Base-by-base conservation (phyloP, 2,888 invertebrate genomes). In the Xylota sylvarum region DNA sequence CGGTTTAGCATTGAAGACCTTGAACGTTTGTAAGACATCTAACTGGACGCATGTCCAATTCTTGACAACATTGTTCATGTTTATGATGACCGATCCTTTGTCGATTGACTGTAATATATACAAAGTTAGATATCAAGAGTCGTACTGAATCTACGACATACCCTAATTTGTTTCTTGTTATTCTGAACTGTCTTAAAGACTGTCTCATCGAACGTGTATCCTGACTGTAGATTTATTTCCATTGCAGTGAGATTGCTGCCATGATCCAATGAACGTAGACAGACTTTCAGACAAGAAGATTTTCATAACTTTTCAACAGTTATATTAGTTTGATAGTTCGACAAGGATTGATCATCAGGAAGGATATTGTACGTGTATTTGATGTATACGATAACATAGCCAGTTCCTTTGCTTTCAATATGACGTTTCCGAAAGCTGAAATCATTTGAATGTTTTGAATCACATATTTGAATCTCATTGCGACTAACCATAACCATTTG, bases 401-500 rank as follows among this genome's bases (percentile, higher is more conserved):
- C 78, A 2, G n/a, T 4, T 4, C 78, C 78, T 30, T 32, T 40
- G 6, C 40, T 52, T 17, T 50, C 9, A 12, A 78, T 50, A 0
- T n/a, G 40, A 19, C 0, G 2, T 6, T 6, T 58, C 19, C 10
- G 30, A 17, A n/a, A 78, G 40, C 77, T 77, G 37, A 37, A 55
- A 65, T 1, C 4, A 27, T 6, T 12, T 5, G 55, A 19, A 3
- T 14, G 46, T n/a, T 12, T 3, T n/a, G 2, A 10, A n/a, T 7
- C 5, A 4, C 4, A 6, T n/a, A 6, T 0, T n/a, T 1, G 5
- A 12, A 10, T 6, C 7, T 7, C 5, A 4, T 6, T 7, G 7
- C 4, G 3, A 0, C 82, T 85, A 92, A 97, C 96, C 88, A 95
- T 94, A 88, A 95, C 94, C 88, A 95, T 96, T 91, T 98, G 98